Evolutionary conservation across 2,888 invertebrate genomes (phyloP).

Genomic region (Xestoiulus laeticollis): DNA sequence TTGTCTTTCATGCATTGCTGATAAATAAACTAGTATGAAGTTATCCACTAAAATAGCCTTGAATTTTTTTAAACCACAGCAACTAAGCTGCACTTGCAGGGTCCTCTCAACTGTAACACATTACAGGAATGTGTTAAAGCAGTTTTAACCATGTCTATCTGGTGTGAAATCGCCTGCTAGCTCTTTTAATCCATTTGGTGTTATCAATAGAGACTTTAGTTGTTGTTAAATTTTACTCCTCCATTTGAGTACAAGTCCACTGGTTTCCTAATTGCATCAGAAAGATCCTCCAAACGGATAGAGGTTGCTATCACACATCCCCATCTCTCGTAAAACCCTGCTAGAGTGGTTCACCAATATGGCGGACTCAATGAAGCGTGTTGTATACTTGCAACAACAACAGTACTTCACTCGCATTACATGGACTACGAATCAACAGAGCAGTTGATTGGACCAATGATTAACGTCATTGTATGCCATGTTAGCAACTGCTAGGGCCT

Average conservation of each 20-base stretch:
- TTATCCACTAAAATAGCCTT: no score
- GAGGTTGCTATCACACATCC: background rate
- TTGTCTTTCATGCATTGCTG: no score
- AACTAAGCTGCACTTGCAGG: no score
- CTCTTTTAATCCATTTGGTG: background rate
- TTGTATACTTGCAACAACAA: background rate
- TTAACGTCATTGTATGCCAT: background rate
- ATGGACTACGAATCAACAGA: conserved; percentile 17
- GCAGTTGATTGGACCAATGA: conserved; percentile 31
- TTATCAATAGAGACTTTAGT: background rate
- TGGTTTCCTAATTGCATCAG: background rate
- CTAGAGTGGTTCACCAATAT: background rate
- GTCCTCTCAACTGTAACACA: no score
- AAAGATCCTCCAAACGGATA: background rate
- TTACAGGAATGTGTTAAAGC: no score
- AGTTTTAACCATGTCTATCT: no score
- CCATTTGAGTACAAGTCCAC: background rate
- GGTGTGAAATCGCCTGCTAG: no score
- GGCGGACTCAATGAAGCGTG: conserved; percentile 30
- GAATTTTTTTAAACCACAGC: no score
- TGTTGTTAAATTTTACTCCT: background rate
- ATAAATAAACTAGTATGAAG: no score
- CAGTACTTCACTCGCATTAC: background rate
- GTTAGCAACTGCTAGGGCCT: conserved; percentile 6
- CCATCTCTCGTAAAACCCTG: no score